phyloP scores from a whole-genome alignment of 2,797 vertebrate species.

The Cyprinodon diabolis region DNA sequence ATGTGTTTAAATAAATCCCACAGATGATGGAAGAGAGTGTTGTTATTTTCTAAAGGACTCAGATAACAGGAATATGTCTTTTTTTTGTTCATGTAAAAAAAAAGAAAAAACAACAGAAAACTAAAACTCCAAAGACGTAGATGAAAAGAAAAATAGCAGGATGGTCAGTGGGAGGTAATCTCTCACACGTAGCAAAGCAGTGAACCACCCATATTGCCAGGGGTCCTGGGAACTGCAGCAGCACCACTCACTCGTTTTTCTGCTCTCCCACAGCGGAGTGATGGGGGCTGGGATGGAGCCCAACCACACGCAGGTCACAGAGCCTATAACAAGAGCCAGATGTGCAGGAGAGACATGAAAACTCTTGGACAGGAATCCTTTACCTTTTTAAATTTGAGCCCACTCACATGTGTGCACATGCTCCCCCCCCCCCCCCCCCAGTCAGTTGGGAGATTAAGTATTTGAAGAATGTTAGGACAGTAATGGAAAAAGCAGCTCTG shows the following conservation, averaged over 20 bases:
- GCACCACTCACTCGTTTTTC: conserved; percentile 62
- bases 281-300: conserved; percentile 65
- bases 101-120: conserved; percentile 22
- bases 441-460: conserved; percentile 26
- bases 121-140: conserved; percentile 27
- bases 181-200: conserved; percentile 51
- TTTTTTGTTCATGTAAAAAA: conserved; percentile 40
- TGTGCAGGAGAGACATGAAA: conserved; percentile 72
- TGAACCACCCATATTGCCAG: conserved; percentile 63
- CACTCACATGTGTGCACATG: conserved; percentile 30
- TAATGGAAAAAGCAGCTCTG: conserved; percentile 30
- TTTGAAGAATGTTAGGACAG: conserved; percentile 60
- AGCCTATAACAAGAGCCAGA: conserved; percentile 81
- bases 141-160: conserved; percentile 37
- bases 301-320: conserved; percentile 73
- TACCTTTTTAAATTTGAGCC: conserved; percentile 40
- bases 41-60: conserved; percentile 25
- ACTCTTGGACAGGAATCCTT: conserved; percentile 55
- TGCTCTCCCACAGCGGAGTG: conserved; percentile 58
- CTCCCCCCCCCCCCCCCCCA: too few relatives aligned
- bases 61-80: conserved; percentile 38
- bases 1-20: not conserved
- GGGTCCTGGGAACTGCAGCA: conserved; percentile 65
- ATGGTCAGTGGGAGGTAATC: conserved; percentile 53
- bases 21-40: not conserved